Percentiles rank a stretch among this genome's conserved stretches.
Conservation (phyloP, 2,113 vertebrate genomes). For the Bos taurus region DNA sequence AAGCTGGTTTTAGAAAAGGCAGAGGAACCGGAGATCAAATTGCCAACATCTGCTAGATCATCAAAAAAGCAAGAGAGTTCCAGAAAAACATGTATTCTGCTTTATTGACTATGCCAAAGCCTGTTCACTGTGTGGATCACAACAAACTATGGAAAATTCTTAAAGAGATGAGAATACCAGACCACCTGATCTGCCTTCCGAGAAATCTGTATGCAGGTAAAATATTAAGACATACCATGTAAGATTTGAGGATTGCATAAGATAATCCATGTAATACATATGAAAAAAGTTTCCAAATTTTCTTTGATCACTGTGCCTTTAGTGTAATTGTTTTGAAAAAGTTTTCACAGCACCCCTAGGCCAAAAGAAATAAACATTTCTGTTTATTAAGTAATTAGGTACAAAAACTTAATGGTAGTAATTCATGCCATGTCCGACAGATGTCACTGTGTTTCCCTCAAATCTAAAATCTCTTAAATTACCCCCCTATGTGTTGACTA, state of each 20-base stretch:
- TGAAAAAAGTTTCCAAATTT: not conserved
- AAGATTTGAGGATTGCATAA: not conserved
- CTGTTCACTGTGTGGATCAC: not conserved
- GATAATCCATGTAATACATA: not conserved
- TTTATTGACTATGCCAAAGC: not conserved
- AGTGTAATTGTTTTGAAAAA: slow-evolving; percentile 22
- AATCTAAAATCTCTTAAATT: slow-evolving; percentile 9
- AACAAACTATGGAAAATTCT: not conserved
- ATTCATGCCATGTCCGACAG: not conserved
- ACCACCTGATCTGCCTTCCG: not conserved
- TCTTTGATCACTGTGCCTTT: not conserved
- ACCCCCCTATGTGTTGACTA: not conserved
- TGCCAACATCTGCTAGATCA: not conserved
- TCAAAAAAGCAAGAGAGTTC: not conserved
- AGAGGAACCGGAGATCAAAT: not conserved
- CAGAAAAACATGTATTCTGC: not conserved
- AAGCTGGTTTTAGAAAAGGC: not conserved
- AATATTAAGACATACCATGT: not conserved
- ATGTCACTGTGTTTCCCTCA: not conserved
- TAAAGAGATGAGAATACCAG: not conserved
- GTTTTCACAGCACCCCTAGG: not conserved
- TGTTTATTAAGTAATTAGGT: slow-evolving; percentile 18
- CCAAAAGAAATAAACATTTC: not conserved
- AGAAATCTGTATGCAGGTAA: not conserved
- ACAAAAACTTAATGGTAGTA: not conserved